Evolutionary conservation across 2,113 vertebrate genomes (phyloP).

Genomic region (Megaptera novaeangliae): DNA sequence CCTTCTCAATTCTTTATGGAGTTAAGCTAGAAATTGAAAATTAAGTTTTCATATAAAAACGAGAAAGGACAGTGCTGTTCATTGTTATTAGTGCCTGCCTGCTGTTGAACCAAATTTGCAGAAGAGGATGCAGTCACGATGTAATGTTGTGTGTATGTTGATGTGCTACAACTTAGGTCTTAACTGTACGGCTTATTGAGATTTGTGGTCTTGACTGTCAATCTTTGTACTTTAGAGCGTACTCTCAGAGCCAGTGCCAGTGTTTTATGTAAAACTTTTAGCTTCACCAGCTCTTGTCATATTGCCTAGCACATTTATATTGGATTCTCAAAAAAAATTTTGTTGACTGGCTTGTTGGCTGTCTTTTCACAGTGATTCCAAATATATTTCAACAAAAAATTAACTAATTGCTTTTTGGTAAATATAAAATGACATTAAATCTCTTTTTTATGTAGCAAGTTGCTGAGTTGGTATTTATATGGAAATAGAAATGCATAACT

Average conservation of each 20-base stretch:
- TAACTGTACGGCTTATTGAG: neutral
- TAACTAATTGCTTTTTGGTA: neutral
- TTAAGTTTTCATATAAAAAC: neutral
- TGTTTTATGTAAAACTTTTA: neutral
- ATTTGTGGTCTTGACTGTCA: neutral
- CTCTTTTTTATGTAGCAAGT: neutral
- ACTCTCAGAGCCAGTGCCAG: neutral
- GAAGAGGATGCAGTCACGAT: neutral
- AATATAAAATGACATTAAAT: slow-evolving; percentile 4
- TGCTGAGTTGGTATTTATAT: neutral
- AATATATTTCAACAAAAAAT: neutral
- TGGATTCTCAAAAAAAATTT: neutral
- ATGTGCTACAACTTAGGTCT: neutral
- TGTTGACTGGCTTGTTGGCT: neutral
- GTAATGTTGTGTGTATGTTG: neutral
- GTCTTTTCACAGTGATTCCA: neutral
- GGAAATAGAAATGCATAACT: neutral
- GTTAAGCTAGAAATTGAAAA: slow-evolving; percentile 13
- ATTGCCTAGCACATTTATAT: neutral
- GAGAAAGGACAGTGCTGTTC: neutral
- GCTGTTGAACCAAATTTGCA: neutral
- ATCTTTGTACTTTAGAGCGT: neutral
- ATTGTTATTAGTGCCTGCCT: neutral
- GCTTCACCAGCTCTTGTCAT: neutral
- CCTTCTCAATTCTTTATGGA: neutral